Conservation (phyloP, 2,113 vertebrate species). For the Cyprinodon brontotheroides region DNA sequence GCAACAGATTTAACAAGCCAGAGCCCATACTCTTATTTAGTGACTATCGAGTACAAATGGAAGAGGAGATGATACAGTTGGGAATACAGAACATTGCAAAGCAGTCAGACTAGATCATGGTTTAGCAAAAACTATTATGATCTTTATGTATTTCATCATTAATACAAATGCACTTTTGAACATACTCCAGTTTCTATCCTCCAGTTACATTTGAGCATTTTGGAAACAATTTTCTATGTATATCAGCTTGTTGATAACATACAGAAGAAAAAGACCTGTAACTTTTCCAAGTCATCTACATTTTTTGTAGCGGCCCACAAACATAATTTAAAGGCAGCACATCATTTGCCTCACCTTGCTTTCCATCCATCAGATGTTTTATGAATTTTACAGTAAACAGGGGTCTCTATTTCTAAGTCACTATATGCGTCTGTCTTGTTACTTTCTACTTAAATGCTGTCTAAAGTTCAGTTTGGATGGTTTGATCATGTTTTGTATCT, state of each 20-base stretch:
- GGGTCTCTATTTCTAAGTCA: slow-evolving; percentile 19
- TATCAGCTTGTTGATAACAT: slow-evolving; percentile 45
- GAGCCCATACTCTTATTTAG: slow-evolving; percentile 16
- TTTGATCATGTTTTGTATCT: neutral
- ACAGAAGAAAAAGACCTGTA: slow-evolving; percentile 48
- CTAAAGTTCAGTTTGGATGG: neutral
- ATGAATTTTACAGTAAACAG: slow-evolving; percentile 46
- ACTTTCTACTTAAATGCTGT: neutral
- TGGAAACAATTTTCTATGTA: slow-evolving; percentile 34
- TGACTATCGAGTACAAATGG: slow-evolving; percentile 18
- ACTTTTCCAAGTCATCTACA: slow-evolving; percentile 38
- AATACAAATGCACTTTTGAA: slow-evolving; percentile 14
- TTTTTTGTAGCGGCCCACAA: slow-evolving; percentile 25
- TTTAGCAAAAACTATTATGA: slow-evolving; percentile 33
- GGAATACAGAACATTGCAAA: slow-evolving; percentile 18
- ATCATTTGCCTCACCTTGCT: slow-evolving; percentile 49
- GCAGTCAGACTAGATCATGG: slow-evolving; percentile 13
- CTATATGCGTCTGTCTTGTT: no score
- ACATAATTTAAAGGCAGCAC: slow-evolving; percentile 48
- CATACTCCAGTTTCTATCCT: neutral
- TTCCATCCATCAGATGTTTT: slow-evolving; percentile 37
- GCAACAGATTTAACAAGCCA: slow-evolving; percentile 27
- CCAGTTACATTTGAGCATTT: slow-evolving; percentile 10
- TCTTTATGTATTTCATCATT: slow-evolving; percentile 24
- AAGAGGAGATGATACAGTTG: slow-evolving; percentile 16